Evolutionary conservation across 2,113 vertebrate species (phyloP).

Genomic region (Oreotragus oreotragus): DNA sequence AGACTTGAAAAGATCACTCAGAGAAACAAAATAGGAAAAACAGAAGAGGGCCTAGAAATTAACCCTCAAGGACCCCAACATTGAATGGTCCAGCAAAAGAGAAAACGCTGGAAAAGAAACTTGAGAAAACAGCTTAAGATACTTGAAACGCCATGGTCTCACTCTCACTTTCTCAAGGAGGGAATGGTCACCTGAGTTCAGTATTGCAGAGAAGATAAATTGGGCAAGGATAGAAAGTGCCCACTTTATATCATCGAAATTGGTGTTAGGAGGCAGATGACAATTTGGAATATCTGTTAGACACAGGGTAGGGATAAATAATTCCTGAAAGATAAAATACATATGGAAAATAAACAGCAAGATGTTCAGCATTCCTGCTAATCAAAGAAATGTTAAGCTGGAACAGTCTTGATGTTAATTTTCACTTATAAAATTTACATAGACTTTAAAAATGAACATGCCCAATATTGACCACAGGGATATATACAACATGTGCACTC

Average conservation of each 20-base stretch:
- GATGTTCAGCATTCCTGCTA: background rate
- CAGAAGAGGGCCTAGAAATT: background rate
- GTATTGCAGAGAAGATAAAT: background rate
- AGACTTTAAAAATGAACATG: background rate
- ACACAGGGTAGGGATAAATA: background rate
- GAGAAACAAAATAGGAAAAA: background rate
- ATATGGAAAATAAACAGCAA: background rate
- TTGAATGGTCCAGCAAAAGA: background rate
- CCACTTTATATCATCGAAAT: background rate
- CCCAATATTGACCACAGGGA: background rate
- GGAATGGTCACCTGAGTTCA: background rate
- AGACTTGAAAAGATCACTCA: background rate
- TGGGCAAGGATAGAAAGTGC: background rate
- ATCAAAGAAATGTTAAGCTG: background rate
- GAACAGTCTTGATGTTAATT: background rate
- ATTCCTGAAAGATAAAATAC: constrained; percentile 13
- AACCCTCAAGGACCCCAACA: background rate
- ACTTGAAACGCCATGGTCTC: background rate
- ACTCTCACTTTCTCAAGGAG: background rate
- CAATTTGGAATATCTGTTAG: background rate
- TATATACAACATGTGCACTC: background rate
- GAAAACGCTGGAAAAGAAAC: background rate
- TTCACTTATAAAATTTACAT: background rate
- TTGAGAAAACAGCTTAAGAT: background rate
- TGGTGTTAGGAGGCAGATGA: background rate